Conservation (phyloP, 2,888 invertebrate genomes). For the Nipponacmea schrenckii region DNA sequence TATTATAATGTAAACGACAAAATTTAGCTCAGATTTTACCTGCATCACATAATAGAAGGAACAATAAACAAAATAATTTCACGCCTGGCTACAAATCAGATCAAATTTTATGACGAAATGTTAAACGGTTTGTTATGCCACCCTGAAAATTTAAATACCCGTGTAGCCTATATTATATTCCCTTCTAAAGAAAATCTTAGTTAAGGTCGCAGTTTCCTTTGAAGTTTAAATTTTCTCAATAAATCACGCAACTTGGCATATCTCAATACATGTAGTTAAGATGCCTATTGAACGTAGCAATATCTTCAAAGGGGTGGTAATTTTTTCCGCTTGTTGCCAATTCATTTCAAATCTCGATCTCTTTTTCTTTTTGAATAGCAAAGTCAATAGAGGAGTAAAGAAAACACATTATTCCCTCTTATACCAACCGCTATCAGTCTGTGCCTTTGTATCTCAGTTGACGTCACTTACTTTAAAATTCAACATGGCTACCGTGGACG, state of each 20-base stretch:
- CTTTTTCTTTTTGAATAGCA: slow-evolving; percentile 4
- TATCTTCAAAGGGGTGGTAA: slow-evolving; percentile 5
- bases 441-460: background rate
- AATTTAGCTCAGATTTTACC: too few species aligned
- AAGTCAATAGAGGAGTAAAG: slow-evolving; percentile 2
- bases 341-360: slow-evolving; percentile 1
- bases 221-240: background rate
- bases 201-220: background rate
- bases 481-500: background rate
- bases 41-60: too few species aligned
- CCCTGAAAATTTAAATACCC: background rate
- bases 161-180: background rate
- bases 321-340: slow-evolving; percentile 6
- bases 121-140: slow-evolving; percentile 2
- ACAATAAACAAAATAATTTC: too few species aligned
- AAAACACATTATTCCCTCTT: slow-evolving; percentile 4
- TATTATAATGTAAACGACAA: too few species aligned
- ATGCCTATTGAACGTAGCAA: background rate
- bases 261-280: background rate
- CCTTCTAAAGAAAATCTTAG: slow-evolving; percentile 3
- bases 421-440: slow-evolving; percentile 4
- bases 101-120: background rate
- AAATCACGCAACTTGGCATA: slow-evolving; percentile 6
- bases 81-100: too few species aligned
- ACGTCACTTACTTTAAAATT: background rate